Conservation (phyloP, 1,140 invertebrate genomes). For the Drosophila malerkotliana region DNA sequence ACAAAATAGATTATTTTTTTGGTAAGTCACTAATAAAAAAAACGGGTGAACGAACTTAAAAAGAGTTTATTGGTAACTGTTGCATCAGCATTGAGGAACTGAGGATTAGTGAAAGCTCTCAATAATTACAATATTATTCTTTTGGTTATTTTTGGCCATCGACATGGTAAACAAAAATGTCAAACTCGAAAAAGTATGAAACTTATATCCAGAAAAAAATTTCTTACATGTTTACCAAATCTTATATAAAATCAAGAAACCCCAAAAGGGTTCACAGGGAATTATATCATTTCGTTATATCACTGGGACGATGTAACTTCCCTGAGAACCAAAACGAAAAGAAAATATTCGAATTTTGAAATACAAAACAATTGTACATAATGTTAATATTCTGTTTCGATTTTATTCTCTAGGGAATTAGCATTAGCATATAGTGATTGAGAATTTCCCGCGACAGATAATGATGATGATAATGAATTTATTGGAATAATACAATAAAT, state of each 20-base stretch:
- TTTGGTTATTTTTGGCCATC: not conserved
- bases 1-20: constrained; percentile 21
- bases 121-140: constrained; percentile 16
- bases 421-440: constrained; percentile 34
- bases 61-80: constrained; percentile 19
- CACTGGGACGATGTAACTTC: constrained; percentile 6
- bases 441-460: constrained; percentile 26
- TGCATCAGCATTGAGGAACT: constrained; percentile 15
- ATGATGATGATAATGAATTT: constrained; percentile 10
- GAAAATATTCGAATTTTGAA: constrained; percentile 12
- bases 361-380: constrained; percentile 2
- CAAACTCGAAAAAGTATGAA: not conserved
- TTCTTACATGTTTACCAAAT: not conserved
- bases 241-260: constrained; percentile 9
- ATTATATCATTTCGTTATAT: constrained; percentile 30
- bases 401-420: constrained; percentile 18
- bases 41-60: constrained; percentile 35
- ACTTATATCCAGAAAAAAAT: not conserved
- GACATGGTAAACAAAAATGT: not conserved
- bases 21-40: constrained; percentile 30
- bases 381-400: constrained; percentile 14
- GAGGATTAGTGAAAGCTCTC: constrained; percentile 12
- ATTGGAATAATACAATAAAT: constrained; percentile 21
- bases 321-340: constrained; percentile 10
- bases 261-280: not conserved